These are phyloP conservation scores for Haliaeetus leucogaster DNA, from an alignment of 2,113 vertebrate species.

Conservation along the genomic window DNA sequence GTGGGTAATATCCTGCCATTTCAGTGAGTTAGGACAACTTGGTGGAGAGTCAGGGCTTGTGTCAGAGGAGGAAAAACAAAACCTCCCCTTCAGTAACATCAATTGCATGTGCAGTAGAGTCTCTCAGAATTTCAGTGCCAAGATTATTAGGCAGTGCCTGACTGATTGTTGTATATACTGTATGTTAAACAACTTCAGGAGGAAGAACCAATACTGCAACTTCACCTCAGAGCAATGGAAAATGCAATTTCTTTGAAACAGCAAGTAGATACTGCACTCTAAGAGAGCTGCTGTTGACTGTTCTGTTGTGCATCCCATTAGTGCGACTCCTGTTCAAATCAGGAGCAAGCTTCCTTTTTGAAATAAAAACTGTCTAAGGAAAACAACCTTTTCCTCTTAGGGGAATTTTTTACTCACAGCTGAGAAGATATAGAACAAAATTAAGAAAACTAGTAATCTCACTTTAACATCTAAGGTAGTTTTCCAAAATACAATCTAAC, in stretches of 20 bases:
- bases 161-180: neutral
- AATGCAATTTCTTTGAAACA: neutral
- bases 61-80: neutral
- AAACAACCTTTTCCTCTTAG: neutral
- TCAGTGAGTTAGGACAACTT: neutral
- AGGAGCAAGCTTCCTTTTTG: neutral
- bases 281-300: neutral
- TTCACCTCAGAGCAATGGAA: neutral
- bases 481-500: neutral
- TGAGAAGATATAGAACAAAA: neutral
- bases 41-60: neutral
- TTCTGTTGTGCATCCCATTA: neutral
- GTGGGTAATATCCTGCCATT: neutral
- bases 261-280: neutral
- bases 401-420: neutral
- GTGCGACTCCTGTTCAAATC: neutral
- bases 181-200: neutral
- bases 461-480: neutral
- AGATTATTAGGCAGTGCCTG: neutral
- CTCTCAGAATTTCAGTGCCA: neutral
- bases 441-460: neutral
- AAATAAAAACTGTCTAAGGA: neutral
- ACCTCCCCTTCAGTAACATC: neutral
- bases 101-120: neutral
- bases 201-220: neutral